Evolutionary conservation across 2,888 invertebrate species (phyloP), one percentile per base, ranked within the genome.

Genomic region (Apotomis betuletana): DNA sequence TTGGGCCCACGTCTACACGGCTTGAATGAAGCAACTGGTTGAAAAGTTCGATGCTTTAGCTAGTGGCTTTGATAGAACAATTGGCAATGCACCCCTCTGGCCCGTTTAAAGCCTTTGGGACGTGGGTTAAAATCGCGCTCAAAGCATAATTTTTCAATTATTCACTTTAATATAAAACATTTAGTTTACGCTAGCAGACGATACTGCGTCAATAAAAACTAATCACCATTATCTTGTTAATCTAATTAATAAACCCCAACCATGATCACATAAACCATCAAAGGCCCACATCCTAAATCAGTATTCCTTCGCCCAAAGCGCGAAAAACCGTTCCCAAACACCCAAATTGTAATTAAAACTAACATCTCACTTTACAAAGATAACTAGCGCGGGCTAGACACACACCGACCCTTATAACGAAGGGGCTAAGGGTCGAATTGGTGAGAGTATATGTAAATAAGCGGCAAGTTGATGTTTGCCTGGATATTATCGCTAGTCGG

Each of bases 391-490:
- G 46, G n/a, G 46, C 27, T 54, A 60, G 67, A 64, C 61, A 70
- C 55, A 49, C 38, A 46, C 9, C 2, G 49, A 55, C 60, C 70
- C 49, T 70, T 65, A 36, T 70, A 70, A 70, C 61, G 54, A 70
- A 70, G 70, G 36, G 49, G 70, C 15, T 70, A 70, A 60, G 70
- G 70, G 65, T 61, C 60, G 61, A 55, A 70, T 61, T 67, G 65
- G 70, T 5, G 46, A 46, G 65, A 70, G 65, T 46, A 57, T 61
- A 65, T 61, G 65, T 67, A 54, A 70, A 67, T 49, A 67, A 27
- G 54, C 55, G n/a, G 60, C 12, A 61, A 67, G 38, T 46, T 12
- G 5, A 13, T 44, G 55, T 55, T 59, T 27, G 64, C 8, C n/a
- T 10, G 27, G 54, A 65, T 15, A 70, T 64, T 65, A 64, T 70